These are phyloP conservation scores for Phyllopteryx taeniolatus DNA, from an alignment of 2,113 vertebrate species.

Conservation along the genomic window DNA sequence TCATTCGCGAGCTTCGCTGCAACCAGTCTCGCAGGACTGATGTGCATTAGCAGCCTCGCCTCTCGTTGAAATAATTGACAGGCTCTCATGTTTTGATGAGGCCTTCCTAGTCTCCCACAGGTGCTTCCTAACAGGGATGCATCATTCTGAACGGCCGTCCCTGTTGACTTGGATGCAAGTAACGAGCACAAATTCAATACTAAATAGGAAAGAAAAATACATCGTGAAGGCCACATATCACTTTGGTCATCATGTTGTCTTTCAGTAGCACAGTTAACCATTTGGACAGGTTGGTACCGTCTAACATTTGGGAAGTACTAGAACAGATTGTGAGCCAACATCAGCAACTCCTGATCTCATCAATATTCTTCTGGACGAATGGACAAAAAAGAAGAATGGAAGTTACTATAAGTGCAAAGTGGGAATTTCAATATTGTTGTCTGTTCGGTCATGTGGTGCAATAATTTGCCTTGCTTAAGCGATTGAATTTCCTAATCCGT, in stretches of 20 bases:
- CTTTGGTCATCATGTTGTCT: conserved; percentile 2
- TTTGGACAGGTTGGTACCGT: not conserved
- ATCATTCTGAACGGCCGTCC: conserved; percentile 14
- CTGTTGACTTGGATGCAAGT: conserved; percentile 3
- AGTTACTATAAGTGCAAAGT: too few relatives aligned
- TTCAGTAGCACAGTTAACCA: not conserved
- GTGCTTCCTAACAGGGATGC: conserved; percentile 13
- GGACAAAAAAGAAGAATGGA: too few relatives aligned
- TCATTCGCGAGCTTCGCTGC: conserved; percentile 21
- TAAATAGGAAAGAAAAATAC: not conserved
- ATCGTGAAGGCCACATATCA: not conserved
- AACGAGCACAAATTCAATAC: not conserved
- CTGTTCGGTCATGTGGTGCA: too few relatives aligned
- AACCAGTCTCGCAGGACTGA: conserved; percentile 43
- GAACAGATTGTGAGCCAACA: not conserved
- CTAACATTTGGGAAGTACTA: not conserved
- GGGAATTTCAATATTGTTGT: too few relatives aligned
- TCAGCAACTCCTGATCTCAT: not conserved
- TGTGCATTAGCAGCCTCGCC: conserved; percentile 58
- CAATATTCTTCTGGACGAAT: too few relatives aligned
- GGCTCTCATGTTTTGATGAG: conserved; percentile 35
- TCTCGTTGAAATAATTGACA: conserved; percentile 47
- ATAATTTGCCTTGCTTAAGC: too few relatives aligned
- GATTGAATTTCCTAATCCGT: too few relatives aligned
- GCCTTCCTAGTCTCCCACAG: conserved; percentile 31